These are phyloP conservation scores for Lonchura striata DNA, from an alignment of 2,113 vertebrate species.

Conservation along the genomic window DNA sequence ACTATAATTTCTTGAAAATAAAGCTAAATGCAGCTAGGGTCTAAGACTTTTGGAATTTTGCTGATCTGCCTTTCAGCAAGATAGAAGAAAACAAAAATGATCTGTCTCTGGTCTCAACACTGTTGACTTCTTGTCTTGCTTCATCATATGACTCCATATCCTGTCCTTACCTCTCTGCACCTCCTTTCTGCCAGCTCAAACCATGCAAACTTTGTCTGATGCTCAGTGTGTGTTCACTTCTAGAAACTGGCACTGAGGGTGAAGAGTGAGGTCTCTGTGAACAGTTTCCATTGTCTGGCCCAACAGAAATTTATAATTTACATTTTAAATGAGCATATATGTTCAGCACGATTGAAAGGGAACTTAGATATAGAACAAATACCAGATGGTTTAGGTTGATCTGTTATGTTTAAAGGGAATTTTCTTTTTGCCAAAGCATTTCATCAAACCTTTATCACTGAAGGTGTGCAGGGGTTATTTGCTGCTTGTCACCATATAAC, in stretches of 20 bases:
- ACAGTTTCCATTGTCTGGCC: not conserved
- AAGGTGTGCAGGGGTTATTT: not conserved
- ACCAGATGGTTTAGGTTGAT: not conserved
- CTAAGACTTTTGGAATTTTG: not conserved
- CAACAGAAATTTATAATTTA: not conserved
- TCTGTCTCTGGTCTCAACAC: not conserved
- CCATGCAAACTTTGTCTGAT: not conserved
- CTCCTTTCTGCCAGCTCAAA: not conserved
- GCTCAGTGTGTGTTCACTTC: not conserved
- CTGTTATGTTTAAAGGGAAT: not conserved
- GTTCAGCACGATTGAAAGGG: not conserved
- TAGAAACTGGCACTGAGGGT: not conserved
- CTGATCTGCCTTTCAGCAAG: not conserved
- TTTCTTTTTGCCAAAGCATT: not conserved
- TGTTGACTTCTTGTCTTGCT: not conserved
- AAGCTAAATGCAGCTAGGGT: not conserved
- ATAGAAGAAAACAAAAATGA: not conserved
- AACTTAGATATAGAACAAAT: not conserved
- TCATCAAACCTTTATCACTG: not conserved
- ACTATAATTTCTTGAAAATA: not conserved
- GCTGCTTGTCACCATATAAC: not conserved
- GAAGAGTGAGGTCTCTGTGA: not conserved
- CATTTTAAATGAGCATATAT: not conserved
- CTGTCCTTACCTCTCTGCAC: not conserved
- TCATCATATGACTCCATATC: not conserved